Conservation (phyloP, 2,797 vertebrate genomes). For the Liparis tanakae region DNA sequence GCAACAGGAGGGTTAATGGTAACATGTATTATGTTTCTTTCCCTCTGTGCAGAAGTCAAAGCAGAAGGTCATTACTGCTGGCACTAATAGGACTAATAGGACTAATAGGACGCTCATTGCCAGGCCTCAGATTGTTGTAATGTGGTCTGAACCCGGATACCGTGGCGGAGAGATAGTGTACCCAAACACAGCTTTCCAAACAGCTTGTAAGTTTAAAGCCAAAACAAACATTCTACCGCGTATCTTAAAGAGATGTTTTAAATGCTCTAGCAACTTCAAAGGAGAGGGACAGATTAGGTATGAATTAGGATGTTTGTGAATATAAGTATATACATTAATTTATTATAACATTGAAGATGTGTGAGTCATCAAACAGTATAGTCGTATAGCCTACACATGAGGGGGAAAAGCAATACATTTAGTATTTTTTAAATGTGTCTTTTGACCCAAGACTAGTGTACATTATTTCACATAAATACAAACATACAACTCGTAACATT, state of each 20-base stretch:
- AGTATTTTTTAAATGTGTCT: background rate
- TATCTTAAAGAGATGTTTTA: background rate
- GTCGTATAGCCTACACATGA: background rate
- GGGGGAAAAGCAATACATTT: background rate
- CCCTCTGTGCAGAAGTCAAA: slow-evolving; percentile 11
- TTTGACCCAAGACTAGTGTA: background rate
- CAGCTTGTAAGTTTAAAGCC: slow-evolving; percentile 15
- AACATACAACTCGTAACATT: background rate
- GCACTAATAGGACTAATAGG: slow-evolving; percentile 8
- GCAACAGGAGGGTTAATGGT: too few relatives aligned
- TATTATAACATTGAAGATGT: background rate
- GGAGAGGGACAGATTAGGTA: too few relatives aligned
- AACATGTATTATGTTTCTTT: slow-evolving; percentile 7
- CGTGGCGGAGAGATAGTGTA: background rate
- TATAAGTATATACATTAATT: background rate
- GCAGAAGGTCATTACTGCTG: slow-evolving; percentile 9
- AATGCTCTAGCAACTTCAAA: background rate
- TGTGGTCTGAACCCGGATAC: slow-evolving; percentile 1
- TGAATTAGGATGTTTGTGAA: background rate
- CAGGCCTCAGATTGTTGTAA: background rate
- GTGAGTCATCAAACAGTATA: background rate
- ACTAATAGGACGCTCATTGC: slow-evolving; percentile 1
- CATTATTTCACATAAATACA: background rate
- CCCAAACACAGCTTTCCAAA: slow-evolving; percentile 11
- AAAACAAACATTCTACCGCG: background rate